A percentile compares a stretch with the other conserved stretches of the same genome.
Evolutionary conservation across 2,888 invertebrate species (phyloP).

Genomic region (Brachypalpus laphriformis): DNA sequence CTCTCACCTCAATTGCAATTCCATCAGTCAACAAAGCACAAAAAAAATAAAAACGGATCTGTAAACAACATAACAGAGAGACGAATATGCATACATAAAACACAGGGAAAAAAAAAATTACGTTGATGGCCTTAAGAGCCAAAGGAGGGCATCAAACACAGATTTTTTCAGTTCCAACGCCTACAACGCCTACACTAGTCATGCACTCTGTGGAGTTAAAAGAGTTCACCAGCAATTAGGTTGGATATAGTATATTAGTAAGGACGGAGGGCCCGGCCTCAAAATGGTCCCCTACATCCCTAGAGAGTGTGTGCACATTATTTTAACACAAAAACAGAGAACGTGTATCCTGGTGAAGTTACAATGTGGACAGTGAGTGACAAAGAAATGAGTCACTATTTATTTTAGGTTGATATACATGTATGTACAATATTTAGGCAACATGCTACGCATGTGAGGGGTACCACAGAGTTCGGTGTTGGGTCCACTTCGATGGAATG

Average conservation of each 20-base stretch:
- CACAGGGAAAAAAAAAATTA: neutral
- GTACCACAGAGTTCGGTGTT: too few species aligned
- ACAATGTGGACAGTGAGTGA: constrained; percentile 15
- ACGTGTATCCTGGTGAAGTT: constrained; percentile 12
- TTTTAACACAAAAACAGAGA: constrained; percentile 23
- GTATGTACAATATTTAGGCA: too few species aligned
- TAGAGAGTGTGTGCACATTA: neutral
- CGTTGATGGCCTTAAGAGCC: constrained; percentile 67
- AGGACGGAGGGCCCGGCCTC: constrained; percentile 35
- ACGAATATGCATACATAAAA: constrained; percentile 6
- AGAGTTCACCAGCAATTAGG: constrained; percentile 71
- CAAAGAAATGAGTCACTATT: neutral
- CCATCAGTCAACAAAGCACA: constrained; percentile 63
- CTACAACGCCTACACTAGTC: constrained; percentile 33
- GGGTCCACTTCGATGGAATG: too few species aligned
- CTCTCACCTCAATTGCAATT: constrained; percentile 71
- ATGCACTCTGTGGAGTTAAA: constrained; percentile 50
- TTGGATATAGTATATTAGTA: constrained; percentile 56
- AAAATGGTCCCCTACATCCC: constrained; percentile 40
- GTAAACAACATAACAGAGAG: constrained; percentile 41
- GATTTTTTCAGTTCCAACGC: constrained; percentile 20
- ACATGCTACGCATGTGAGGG: too few species aligned
- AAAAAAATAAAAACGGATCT: constrained; percentile 34
- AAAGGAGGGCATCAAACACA: constrained; percentile 42
- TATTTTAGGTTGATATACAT: too few species aligned